These are phyloP conservation scores for Rallus crepitans DNA, from an alignment of 2,797 vertebrate genomes.

Conservation along the genomic window DNA sequence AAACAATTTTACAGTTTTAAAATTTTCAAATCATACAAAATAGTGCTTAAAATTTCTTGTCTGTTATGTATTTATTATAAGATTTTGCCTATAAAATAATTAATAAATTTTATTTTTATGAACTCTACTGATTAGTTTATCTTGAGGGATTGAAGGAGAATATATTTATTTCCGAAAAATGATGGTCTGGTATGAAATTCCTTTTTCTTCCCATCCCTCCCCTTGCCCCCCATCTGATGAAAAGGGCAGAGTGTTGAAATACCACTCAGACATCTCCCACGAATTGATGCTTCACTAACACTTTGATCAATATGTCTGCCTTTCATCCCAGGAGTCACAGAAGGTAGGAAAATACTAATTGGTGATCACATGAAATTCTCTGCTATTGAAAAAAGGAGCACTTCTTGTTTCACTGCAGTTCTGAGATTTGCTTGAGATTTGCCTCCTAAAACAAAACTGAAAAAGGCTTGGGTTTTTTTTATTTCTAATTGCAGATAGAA, in stretches of 20 bases:
- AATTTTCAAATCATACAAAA: neutral
- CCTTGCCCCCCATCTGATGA: neutral
- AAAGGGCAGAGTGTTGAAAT: slow-evolving; percentile 31
- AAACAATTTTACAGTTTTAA: neutral
- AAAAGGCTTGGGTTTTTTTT: neutral
- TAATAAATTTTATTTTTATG: neutral
- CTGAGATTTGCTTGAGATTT: neutral
- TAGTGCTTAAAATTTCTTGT: neutral
- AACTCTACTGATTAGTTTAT: neutral
- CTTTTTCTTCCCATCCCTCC: neutral
- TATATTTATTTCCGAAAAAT: slow-evolving; percentile 7
- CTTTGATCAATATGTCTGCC: slow-evolving; percentile 69
- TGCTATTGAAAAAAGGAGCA: neutral
- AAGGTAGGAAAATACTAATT: slow-evolving; percentile 58
- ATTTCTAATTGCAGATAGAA: neutral
- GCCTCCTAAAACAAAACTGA: neutral
- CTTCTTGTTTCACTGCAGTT: neutral
- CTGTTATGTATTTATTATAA: neutral
- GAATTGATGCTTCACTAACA: slow-evolving; percentile 44
- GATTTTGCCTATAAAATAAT: neutral
- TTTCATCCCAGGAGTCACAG: slow-evolving; percentile 19
- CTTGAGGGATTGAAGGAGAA: neutral
- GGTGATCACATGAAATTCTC: neutral
- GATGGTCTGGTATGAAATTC: neutral
- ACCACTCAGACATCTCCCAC: slow-evolving; percentile 17